phyloP scores from a whole-genome alignment of 2,888 invertebrate species.

The Hypomecis atomaria region DNA sequence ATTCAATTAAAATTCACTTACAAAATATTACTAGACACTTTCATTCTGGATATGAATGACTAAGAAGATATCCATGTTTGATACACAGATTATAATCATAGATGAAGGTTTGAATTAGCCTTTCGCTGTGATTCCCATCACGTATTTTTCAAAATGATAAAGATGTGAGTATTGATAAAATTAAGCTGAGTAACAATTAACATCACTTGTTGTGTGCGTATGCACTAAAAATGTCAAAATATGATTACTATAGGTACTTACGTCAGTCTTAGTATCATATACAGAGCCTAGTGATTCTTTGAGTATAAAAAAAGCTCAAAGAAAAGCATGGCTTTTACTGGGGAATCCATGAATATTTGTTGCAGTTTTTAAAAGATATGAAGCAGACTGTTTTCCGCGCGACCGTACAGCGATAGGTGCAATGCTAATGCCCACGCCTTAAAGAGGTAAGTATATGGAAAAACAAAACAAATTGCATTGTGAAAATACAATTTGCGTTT shows the following conservation, averaged over 20 bases:
- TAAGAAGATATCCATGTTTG: no score
- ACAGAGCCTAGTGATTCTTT: slow-evolving; percentile 59
- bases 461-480: slow-evolving; percentile 36
- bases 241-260: slow-evolving; percentile 18
- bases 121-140: not conserved
- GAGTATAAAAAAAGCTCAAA: slow-evolving; percentile 53
- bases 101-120: no score
- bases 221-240: not conserved
- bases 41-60: no score
- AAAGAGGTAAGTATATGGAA: slow-evolving; percentile 71
- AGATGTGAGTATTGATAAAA: not conserved
- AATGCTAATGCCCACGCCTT: slow-evolving; percentile 55
- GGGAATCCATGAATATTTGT: slow-evolving; percentile 84
- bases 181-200: slow-evolving; percentile 1
- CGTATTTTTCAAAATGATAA: not conserved
- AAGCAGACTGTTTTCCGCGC: slow-evolving; percentile 68
- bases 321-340: slow-evolving; percentile 70
- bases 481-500: slow-evolving; percentile 27
- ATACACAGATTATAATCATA: no score
- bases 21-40: no score
- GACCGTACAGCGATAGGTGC: slow-evolving; percentile 65
- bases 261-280: slow-evolving; percentile 40
- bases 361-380: slow-evolving; percentile 81
- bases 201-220: not conserved
- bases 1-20: no score